Evolutionary conservation across 2,888 invertebrate genomes (phyloP).

Genomic region (Chesias legatella): DNA sequence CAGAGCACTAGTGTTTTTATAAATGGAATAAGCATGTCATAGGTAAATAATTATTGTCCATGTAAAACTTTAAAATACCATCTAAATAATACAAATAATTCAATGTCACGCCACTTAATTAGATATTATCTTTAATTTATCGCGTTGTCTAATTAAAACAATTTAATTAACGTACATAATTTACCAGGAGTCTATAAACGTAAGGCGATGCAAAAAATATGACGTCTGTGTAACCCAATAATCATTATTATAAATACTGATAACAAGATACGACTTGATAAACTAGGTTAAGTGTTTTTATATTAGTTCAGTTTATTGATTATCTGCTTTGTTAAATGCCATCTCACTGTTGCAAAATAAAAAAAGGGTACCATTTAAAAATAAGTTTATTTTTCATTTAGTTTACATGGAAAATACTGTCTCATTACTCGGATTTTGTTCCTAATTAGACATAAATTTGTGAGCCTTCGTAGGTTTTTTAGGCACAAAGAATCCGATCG

Average conservation of each 20-base stretch:
- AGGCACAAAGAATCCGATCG: too few species aligned
- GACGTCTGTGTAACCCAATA: not conserved
- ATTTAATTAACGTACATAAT: conserved; percentile 31
- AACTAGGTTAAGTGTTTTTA: not conserved
- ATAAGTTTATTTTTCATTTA: too few species aligned
- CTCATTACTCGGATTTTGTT: too few species aligned
- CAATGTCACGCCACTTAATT: not conserved
- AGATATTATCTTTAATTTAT: conserved; percentile 13
- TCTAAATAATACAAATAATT: not conserved
- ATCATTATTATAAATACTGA: conserved; percentile 11
- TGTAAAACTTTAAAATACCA: not conserved
- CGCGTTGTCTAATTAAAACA: conserved; percentile 15
- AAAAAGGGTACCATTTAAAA: too few species aligned
- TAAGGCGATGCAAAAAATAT: conserved; percentile 8
- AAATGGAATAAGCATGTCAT: too few species aligned
- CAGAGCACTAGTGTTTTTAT: too few species aligned
- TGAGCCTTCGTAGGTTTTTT: too few species aligned
- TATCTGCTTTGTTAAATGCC: too few species aligned
- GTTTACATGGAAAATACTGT: too few species aligned
- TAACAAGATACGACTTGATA: conserved; percentile 4
- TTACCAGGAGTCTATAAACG: conserved; percentile 36
- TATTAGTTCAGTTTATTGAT: not conserved
- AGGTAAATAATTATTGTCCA: too few species aligned
- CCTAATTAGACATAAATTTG: too few species aligned
- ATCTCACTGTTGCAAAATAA: too few species aligned